These are phyloP conservation scores for Drosophila lini DNA, from an alignment of 1,140 invertebrate genomes.

Conservation along the genomic window DNA sequence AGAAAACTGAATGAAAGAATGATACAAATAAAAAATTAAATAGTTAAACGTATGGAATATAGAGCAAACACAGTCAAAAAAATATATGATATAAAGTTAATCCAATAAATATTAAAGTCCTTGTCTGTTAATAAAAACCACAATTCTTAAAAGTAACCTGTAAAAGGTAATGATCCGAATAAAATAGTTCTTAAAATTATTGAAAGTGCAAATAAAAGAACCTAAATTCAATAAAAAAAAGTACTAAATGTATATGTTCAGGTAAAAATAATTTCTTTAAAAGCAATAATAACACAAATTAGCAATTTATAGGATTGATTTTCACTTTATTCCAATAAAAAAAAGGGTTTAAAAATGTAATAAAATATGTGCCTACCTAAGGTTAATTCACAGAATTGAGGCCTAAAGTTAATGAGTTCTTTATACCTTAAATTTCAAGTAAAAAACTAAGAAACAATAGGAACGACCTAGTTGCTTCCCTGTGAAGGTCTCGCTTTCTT, in stretches of 20 bases:
- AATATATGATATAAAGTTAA: background rate
- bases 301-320: background rate
- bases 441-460: background rate
- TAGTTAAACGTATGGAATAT: background rate
- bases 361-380: too few relatives aligned
- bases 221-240: too few relatives aligned
- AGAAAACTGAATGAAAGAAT: background rate
- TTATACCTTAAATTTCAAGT: too few relatives aligned
- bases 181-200: too few relatives aligned
- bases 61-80: too few relatives aligned
- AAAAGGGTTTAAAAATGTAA: background rate
- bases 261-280: too few relatives aligned
- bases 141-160: too few relatives aligned
- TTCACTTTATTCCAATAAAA: background rate
- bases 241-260: too few relatives aligned
- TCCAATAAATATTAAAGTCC: background rate
- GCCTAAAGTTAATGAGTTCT: too few relatives aligned
- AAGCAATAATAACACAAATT: background rate
- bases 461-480: constrained; percentile 38
- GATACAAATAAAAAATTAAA: background rate
- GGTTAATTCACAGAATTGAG: background rate
- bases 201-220: too few relatives aligned
- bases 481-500: constrained; percentile 42
- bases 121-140: background rate
- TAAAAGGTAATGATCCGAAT: too few relatives aligned